Percentiles rank a stretch among this genome's conserved stretches.
Conservation (phyloP, 1,140 invertebrate genomes). For the Pararge aegeria region DNA sequence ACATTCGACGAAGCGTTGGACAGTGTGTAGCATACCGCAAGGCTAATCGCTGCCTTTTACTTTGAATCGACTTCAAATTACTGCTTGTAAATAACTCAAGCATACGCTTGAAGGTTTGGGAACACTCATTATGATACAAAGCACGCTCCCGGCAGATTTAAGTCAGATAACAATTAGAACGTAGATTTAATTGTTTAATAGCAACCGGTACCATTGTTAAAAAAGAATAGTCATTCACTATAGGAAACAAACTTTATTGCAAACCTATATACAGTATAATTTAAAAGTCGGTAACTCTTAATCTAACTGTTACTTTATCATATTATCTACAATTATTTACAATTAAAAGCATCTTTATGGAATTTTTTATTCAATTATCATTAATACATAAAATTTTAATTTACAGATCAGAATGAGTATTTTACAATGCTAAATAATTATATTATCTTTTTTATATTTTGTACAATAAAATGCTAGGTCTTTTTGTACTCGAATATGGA, state of each 20-base stretch:
- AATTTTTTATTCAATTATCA: constrained; percentile 23
- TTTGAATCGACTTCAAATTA: constrained; percentile 49
- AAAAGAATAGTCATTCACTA: constrained; percentile 7
- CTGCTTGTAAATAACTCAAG: constrained; percentile 53
- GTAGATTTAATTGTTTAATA: constrained; percentile 20
- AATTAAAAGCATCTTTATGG: constrained; percentile 29
- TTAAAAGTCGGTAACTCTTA: constrained; percentile 31
- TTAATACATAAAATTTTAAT: constrained; percentile 31
- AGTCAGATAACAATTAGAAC: constrained; percentile 18
- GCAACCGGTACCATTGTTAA: not conserved
- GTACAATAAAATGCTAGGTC: constrained; percentile 55
- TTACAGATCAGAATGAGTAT: constrained; percentile 42
- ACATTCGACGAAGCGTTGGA: not conserved
- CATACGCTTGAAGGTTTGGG: constrained; percentile 43
- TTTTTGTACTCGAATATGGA: constrained; percentile 49
- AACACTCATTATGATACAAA: constrained; percentile 38
- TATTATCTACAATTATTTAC: constrained; percentile 49
- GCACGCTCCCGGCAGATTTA: constrained; percentile 6
- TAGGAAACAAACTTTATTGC: constrained; percentile 39
- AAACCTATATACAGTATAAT: constrained; percentile 37
- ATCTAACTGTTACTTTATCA: constrained; percentile 8
- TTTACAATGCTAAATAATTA: constrained; percentile 23
- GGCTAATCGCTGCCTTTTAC: constrained; percentile 54
- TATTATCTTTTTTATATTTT: constrained; percentile 32
- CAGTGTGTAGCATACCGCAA: constrained; percentile 25